Percentiles rank a stretch among this genome's conserved stretches.
Evolutionary conservation across 1,140 invertebrate species (phyloP).

Genomic region (Helicoverpa armigera): DNA sequence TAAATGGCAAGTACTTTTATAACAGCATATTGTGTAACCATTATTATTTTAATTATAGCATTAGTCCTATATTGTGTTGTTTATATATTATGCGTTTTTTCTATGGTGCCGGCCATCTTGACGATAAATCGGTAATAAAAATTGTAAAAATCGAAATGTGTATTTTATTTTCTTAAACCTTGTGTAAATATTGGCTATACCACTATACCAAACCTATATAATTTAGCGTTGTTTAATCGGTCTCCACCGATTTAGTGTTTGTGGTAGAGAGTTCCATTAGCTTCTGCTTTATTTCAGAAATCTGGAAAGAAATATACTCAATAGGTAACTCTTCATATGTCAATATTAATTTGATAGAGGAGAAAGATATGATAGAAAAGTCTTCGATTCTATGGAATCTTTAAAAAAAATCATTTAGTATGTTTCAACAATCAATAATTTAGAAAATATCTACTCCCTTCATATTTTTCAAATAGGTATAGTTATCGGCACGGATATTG

Average conservation of each 20-base stretch:
- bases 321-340: no score
- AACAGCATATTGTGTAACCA: slow-evolving; percentile 11
- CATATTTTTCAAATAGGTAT: no score
- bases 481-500: no score
- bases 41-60: slow-evolving; percentile 10
- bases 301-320: slow-evolving; percentile 66
- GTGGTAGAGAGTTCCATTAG: slow-evolving; percentile 71
- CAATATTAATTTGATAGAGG: no score
- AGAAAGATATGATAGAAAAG: no score
- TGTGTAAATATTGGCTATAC: neutral
- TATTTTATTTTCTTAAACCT: slow-evolving; percentile 19
- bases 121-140: slow-evolving; percentile 55
- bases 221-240: slow-evolving; percentile 45
- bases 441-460: no score
- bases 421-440: no score
- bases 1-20: slow-evolving; percentile 31
- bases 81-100: slow-evolving; percentile 37
- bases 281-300: slow-evolving; percentile 81
- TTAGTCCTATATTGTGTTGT: slow-evolving; percentile 43
- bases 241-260: slow-evolving; percentile 66
- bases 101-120: slow-evolving; percentile 62
- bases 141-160: slow-evolving; percentile 29
- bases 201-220: neutral
- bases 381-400: no score
- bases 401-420: no score